Percentiles rank a stretch among this genome's conserved stretches.
Evolutionary conservation across 2,797 vertebrate genomes (phyloP).

Genomic region (Gouania willdenowi): DNA sequence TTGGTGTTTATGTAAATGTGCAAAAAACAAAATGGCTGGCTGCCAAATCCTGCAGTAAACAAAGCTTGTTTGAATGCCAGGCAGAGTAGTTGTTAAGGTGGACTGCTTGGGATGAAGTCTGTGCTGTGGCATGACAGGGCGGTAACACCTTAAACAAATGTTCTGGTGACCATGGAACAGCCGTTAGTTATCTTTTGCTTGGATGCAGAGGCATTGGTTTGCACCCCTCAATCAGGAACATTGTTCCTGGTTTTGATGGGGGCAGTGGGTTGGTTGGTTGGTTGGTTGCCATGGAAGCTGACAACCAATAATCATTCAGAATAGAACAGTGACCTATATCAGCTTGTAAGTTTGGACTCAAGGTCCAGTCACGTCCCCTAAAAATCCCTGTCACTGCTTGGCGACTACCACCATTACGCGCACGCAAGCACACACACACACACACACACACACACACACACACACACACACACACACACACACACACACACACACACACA

Average conservation of each 20-base stretch:
- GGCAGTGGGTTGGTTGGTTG: not conserved
- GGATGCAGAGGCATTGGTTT: constrained; percentile 36
- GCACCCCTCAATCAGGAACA: constrained; percentile 45
- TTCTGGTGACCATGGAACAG: constrained; percentile 48
- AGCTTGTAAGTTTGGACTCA: constrained; percentile 12
- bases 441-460: no score
- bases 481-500: no score
- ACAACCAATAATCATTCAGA: constrained; percentile 29
- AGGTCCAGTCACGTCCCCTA: not conserved
- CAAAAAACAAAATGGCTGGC: constrained; percentile 80
- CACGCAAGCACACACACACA: no score
- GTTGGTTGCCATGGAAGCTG: constrained; percentile 50
- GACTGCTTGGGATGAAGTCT: constrained; percentile 29
- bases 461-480: no score
- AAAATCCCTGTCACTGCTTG: not conserved
- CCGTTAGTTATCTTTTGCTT: constrained; percentile 63
- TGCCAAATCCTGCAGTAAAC: constrained; percentile 80
- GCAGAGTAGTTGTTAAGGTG: constrained; percentile 68
- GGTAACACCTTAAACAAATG: constrained; percentile 61
- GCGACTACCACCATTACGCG: no score
- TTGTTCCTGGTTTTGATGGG: constrained; percentile 25
- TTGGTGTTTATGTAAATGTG: constrained; percentile 81
- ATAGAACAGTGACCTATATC: constrained; percentile 19
- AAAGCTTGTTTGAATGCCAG: constrained; percentile 70
- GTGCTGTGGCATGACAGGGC: constrained; percentile 2